Evolutionary conservation across 2,797 vertebrate genomes (phyloP), one percentile per base, ranked within the genome.

Genomic region (Sebastes melanostomus): DNA sequence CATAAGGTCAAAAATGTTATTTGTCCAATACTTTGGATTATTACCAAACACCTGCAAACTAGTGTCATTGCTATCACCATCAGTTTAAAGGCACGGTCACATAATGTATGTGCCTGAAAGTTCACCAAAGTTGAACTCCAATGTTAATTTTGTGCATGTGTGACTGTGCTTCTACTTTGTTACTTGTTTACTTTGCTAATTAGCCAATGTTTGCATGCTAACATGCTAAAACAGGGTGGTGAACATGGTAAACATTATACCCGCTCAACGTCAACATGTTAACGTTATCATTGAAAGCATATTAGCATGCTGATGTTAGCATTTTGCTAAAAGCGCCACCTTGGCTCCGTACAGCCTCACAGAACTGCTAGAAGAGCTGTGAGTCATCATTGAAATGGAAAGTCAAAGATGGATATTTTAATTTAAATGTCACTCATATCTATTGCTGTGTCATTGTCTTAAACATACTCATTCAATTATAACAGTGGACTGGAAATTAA

Each of bases 241-340:
- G 32, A 46, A 46, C 38, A 46, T 46, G 38, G 34, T 38, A 9
- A 38, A 25, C 34, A 38, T 63, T 63, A 0, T 32, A 61, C 16
- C 38, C 0, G 36, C 13, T 0, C 0, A 38, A 38, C 0, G 0
- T 38, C 13, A 38, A 38, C 0, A 38, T 38, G 36, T 38, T 38
- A 38, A 38, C 13, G 0, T 38, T 38, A 14, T 14, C 36, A 38
- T 38, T 38, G 36, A 38, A 38, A 38, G 36, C 36, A 1, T 46
- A 46, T 18, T 46, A 46, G 38, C 14, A 18, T 46, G 14, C 14
- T 46, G 38, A 46, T 18, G 6, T 52, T 7, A n/a, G 3, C 10
- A 66, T 46, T 46, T 46, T 16, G 14, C 38, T 46, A 46, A 16
- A 46, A 46, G 42, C 6, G 6, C 42, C 42, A 46, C 42, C 16